Conservation (phyloP, 2,797 vertebrate species). For the Eidolon dupreanum region DNA sequence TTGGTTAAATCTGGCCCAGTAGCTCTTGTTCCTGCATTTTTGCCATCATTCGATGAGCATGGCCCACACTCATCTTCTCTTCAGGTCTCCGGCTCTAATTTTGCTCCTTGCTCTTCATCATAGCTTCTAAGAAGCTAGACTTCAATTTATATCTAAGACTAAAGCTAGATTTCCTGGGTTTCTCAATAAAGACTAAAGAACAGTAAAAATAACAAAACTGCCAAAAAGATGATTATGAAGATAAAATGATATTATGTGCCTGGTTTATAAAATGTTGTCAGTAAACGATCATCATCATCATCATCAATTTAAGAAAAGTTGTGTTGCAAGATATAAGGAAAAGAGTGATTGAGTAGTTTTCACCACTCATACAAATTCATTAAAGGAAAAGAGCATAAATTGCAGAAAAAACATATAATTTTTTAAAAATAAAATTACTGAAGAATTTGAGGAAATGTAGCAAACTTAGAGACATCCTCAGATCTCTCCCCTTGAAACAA, state of each 20-base stretch:
- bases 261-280: neutral
- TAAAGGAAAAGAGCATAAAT: neutral
- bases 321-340: neutral
- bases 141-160: neutral
- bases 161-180: neutral
- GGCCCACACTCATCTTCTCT: neutral
- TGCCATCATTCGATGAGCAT: rapidly evolving
- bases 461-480: too few species aligned
- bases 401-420: neutral
- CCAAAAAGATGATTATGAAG: neutral
- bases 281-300: neutral
- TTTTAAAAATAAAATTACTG: neutral
- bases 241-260: neutral
- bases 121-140: neutral
- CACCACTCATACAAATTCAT: neutral
- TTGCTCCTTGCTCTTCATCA: too few species aligned
- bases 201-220: neutral
- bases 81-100: neutral
- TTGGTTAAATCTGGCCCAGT: rapidly evolving
- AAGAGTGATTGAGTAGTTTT: neutral
- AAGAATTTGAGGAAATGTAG: too few species aligned
- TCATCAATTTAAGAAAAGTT: neutral
- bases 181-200: neutral
- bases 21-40: rapidly evolving
- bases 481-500: too few species aligned